Evolutionary conservation across 2,888 invertebrate species (phyloP).

Genomic region (Pollenia labialis): DNA sequence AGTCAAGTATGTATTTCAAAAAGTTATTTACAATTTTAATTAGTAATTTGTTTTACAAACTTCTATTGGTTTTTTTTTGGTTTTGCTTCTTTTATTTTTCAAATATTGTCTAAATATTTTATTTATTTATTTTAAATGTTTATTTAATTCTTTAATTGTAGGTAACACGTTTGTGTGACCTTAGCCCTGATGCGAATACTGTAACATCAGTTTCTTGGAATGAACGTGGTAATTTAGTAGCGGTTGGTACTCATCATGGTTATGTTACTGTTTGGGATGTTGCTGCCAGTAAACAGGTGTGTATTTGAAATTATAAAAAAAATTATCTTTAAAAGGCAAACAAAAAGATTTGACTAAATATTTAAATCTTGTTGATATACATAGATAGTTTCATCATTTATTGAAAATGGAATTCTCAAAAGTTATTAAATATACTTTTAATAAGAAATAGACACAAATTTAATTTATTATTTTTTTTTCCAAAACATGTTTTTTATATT

Average conservation of each 20-base stretch:
- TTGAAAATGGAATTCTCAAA: no score
- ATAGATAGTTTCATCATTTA: no score
- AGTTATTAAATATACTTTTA: no score
- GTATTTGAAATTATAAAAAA: slow-evolving; percentile 47
- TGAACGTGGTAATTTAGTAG: slow-evolving; percentile 97
- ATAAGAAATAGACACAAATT: no score
- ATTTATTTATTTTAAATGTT: slow-evolving; percentile 23
- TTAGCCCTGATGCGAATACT: slow-evolving; percentile 95
- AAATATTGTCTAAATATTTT: slow-evolving; percentile 39
- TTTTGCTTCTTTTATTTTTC: slow-evolving; percentile 17
- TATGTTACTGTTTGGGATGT: slow-evolving; percentile 99
- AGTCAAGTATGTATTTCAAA: slow-evolving; percentile 89
- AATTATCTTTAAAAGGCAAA: background rate
- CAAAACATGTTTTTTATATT: no score
- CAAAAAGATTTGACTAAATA: no score
- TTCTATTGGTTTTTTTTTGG: slow-evolving; percentile 26
- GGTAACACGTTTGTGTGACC: slow-evolving; percentile 97
- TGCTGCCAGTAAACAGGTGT: slow-evolving; percentile 93
- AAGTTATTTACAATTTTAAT: slow-evolving; percentile 51
- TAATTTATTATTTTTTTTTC: no score
- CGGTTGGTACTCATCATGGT: slow-evolving; percentile 99
- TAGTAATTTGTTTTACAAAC: slow-evolving; percentile 55
- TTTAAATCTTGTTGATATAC: no score
- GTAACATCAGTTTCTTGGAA: slow-evolving; percentile 99
- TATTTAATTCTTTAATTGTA: slow-evolving; percentile 76